These are phyloP conservation scores for Zosterops hypoxanthus DNA, from an alignment of 2,113 vertebrate species.

Conservation along the genomic window DNA sequence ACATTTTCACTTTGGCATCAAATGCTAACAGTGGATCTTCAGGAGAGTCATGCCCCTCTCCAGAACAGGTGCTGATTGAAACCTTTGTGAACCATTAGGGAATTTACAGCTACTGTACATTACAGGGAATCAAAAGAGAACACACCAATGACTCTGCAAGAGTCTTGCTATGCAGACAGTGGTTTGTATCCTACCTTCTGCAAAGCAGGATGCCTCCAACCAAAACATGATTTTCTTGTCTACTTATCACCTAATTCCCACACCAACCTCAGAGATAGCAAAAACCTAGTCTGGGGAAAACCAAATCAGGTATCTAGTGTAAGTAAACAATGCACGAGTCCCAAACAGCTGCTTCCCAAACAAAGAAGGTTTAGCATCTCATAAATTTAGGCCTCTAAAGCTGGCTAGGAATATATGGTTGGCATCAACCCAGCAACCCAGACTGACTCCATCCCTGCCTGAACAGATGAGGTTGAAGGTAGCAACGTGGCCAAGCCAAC, in stretches of 20 bases:
- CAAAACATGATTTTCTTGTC: not conserved
- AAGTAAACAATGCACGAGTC: not conserved
- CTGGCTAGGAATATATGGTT: not conserved
- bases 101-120: not conserved
- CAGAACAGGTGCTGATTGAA: not conserved
- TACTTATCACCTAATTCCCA: not conserved
- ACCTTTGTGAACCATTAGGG: not conserved
- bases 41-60: not conserved
- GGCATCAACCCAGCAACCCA: not conserved
- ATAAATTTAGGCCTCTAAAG: not conserved
- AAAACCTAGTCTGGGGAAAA: not conserved
- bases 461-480: not conserved
- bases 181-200: not conserved
- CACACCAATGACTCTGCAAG: not conserved
- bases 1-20: not conserved
- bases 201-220: not conserved
- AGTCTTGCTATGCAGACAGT: not conserved
- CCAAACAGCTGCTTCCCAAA: not conserved
- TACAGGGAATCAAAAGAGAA: not conserved
- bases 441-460: not conserved
- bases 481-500: fast-evolving
- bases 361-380: not conserved
- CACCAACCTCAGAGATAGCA: not conserved
- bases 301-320: not conserved
- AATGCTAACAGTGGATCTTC: not conserved